A percentile compares a stretch with the other conserved stretches of the same genome.
Conservation (phyloP, 2,888 invertebrate species). For the Perdita meconis region DNA sequence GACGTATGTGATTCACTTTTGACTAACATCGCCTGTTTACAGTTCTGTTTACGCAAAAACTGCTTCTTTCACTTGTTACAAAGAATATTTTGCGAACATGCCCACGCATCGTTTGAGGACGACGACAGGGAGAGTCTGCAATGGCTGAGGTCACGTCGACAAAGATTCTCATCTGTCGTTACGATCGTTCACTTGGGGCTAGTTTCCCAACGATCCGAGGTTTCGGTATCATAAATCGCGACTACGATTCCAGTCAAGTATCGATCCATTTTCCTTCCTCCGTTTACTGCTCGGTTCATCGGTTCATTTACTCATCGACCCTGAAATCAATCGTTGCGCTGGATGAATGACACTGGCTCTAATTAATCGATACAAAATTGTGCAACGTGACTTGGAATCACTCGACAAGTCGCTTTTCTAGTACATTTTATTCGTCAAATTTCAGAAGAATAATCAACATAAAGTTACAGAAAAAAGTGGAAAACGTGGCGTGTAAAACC, state of each 20-base stretch:
- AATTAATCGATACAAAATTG: constrained; percentile 20
- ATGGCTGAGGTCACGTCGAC: not conserved
- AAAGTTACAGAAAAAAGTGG: not conserved
- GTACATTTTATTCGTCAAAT: too few relatives aligned
- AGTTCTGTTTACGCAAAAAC: not conserved
- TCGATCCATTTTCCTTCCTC: not conserved
- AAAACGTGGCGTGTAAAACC: too few relatives aligned
- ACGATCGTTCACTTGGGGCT: not conserved
- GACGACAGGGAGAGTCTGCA: not conserved
- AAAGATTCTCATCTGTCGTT: not conserved
- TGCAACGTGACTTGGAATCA: constrained; percentile 13
- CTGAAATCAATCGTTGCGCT: constrained; percentile 28
- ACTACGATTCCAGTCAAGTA: not conserved
- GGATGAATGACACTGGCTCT: constrained; percentile 14
- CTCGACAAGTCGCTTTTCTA: not conserved
- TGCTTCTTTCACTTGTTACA: not conserved
- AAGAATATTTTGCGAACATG: not conserved
- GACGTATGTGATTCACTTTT: not conserved
- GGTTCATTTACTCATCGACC: not conserved
- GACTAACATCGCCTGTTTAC: not conserved
- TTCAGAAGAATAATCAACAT: too few relatives aligned
- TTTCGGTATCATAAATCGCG: constrained; percentile 18
- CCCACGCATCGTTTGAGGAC: not conserved
- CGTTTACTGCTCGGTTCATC: not conserved
- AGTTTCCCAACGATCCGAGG: not conserved